Conservation (phyloP, 2,113 vertebrate genomes). For the Hippocampus abdominalis region DNA sequence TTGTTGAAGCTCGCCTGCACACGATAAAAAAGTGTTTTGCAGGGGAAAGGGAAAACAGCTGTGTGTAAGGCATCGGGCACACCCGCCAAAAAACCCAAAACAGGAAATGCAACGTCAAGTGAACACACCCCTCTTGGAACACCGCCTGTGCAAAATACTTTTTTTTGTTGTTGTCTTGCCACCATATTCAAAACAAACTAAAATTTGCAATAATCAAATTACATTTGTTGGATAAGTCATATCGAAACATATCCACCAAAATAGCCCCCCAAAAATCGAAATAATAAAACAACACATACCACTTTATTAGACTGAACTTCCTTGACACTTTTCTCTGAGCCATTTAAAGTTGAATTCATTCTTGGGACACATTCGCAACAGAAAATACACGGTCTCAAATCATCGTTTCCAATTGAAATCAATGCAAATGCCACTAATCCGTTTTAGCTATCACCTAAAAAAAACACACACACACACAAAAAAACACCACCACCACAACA, state of each 20-base stretch:
- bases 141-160: neutral
- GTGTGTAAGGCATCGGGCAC: slow-evolving; percentile 67
- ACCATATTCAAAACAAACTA: neutral
- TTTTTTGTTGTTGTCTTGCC: neutral
- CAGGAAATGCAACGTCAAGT: neutral
- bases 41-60: slow-evolving; percentile 34
- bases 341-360: no score
- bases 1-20: slow-evolving; percentile 36
- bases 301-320: neutral
- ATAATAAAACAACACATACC: neutral
- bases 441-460: no score
- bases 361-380: no score
- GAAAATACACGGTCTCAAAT: no score
- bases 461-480: no score
- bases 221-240: neutral
- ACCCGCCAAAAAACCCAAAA: neutral
- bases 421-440: no score
- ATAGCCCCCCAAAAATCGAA: neutral
- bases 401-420: no score
- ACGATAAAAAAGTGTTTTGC: slow-evolving; percentile 39
- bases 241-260: neutral
- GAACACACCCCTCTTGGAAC: neutral
- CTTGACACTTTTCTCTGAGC: neutral
- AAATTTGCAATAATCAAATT: neutral
- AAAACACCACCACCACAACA: no score